Conservation (phyloP, 2,797 vertebrate species). For the Vireo griseus region DNA sequence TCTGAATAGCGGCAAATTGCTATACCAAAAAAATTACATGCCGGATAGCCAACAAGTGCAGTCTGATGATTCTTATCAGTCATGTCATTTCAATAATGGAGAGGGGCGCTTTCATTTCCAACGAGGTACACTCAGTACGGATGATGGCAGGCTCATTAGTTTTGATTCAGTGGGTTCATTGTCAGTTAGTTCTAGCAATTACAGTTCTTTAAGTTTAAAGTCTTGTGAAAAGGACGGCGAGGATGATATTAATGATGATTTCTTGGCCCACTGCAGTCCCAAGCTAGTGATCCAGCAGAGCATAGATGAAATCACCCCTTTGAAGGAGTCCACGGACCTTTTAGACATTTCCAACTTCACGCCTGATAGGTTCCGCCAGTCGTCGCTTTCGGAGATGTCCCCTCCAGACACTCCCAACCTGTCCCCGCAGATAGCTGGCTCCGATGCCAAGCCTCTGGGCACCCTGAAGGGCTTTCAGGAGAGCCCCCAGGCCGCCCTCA, state of each 20-base stretch:
- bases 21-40: slow-evolving; percentile 93
- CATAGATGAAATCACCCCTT: slow-evolving; percentile 92
- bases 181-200: slow-evolving; percentile 95
- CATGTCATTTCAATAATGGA: slow-evolving; percentile 88
- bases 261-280: slow-evolving; percentile 97
- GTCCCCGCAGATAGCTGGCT: slow-evolving; percentile 91
- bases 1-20: slow-evolving; percentile 86
- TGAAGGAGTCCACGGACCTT: slow-evolving; percentile 97
- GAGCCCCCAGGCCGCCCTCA: slow-evolving; percentile 78
- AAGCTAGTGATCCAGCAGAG: slow-evolving; percentile 99
- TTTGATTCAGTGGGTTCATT: slow-evolving; percentile 96
- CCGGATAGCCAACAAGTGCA: slow-evolving; percentile 82
- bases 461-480: slow-evolving; percentile 89
- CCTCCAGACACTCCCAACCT: slow-evolving; percentile 96
- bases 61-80: slow-evolving; percentile 90
- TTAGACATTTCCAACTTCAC: slow-evolving; percentile 99
- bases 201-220: slow-evolving; percentile 94
- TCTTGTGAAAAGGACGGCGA: slow-evolving; percentile 94
- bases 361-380: slow-evolving; percentile 97
- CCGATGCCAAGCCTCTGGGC: slow-evolving; percentile 84
- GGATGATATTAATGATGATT: slow-evolving; percentile 93
- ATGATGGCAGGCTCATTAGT: slow-evolving; percentile 93
- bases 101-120: slow-evolving; percentile 95
- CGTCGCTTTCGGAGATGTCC: slow-evolving; percentile 94
- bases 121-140: slow-evolving; percentile 88